Base-by-base conservation (phyloP, 2,888 invertebrate genomes). In the Theretra japonica region DNA sequence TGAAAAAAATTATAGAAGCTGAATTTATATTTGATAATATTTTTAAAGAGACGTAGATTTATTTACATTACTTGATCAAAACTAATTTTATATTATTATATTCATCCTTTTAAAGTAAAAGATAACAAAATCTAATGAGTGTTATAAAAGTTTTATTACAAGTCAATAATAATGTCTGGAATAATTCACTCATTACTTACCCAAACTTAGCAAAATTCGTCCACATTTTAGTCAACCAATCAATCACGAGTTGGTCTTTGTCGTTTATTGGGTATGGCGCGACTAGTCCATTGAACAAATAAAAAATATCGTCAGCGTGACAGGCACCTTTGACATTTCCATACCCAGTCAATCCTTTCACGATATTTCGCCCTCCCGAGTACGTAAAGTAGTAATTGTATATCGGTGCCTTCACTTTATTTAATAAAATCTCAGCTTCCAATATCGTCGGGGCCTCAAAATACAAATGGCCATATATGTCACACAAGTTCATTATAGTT, bases 171-270 rank as follows among this genome's bases (percentile, higher is more conserved):
- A 41, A 11, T 11, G 15, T 60, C 30, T 60, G 58, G 21, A 70
- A 70, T 23, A 70, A 0, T 68, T 23, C 23, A 33, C 30, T 28
- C 1, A 30, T 1, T 62, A 82, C 83, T 25, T 79, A 94, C 94
- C 92, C 89, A 75, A 87, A 88, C 84, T 93, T 93, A 3, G 93
- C 94, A 75, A 94, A 94, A 76, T 94, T 89, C 0, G 88, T 91
- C 94, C 94, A 94, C 82, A 93, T 79, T 68, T 82, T 84, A 2
- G 93, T 91, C 79, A 94, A 86, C 75, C 79, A 80, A 25, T 90
- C 80, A 48, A 93, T 90, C 23, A 91, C 77, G 71, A 76, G 75
- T 30, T 76, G 76, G 78, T 94, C 94, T 56, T 81, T 76, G 57
- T 81, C 70, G 58, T 73, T 86, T 6, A 90, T 83, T 21, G 77